Base-by-base conservation (phyloP, 2,113 vertebrate species). In the Caranx melampygus region DNA sequence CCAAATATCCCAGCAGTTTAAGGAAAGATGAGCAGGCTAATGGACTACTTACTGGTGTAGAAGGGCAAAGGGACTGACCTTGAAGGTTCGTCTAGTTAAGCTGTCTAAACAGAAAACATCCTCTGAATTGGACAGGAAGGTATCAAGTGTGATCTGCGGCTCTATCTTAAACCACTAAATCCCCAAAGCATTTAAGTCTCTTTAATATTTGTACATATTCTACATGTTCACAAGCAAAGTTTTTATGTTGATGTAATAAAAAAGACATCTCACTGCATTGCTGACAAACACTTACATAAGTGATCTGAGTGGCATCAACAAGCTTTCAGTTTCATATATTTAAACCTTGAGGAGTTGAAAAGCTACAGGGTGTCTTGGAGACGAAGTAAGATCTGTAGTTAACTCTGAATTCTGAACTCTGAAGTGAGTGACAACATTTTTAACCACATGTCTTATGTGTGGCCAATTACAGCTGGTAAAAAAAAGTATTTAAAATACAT, bases 1-100 rank as follows among this genome's bases (percentile, higher is more conserved):
- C 78, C 71, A 83, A 82, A 92, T 87, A 85, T 85, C 81, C 71
- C 61, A 26, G 79, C 71, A 75, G 85, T 87, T 87, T 66, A 78
- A 58, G 68, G 90, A 91, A 90, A 89, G 83, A 85, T 81, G 87
- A 93, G 89, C 87, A 78, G 57, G 57, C 64, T 91, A 87, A 89
- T 90, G 87, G 89, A 79, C 78, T 72, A 15, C 86, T 87, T 62
- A 80, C 75, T 45, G 42, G 72, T 69, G 77, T 40, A 81, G 63
- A 69, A 33, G 45, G 81, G 34, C 47, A 67, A 83, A 74, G 71
- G 81, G 74, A 62, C 70, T 84, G 87, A 90, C 88, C 89, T 88
- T 88, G 82, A 78, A 58, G 42, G 34, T n/a, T 82, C 69, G 47
- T 72, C 74, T 75, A 63, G 73, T 69, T 54, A 64, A 79, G 82